Evolutionary conservation across 2,888 invertebrate species (phyloP).

Genomic region (Calameuta filiformis): DNA sequence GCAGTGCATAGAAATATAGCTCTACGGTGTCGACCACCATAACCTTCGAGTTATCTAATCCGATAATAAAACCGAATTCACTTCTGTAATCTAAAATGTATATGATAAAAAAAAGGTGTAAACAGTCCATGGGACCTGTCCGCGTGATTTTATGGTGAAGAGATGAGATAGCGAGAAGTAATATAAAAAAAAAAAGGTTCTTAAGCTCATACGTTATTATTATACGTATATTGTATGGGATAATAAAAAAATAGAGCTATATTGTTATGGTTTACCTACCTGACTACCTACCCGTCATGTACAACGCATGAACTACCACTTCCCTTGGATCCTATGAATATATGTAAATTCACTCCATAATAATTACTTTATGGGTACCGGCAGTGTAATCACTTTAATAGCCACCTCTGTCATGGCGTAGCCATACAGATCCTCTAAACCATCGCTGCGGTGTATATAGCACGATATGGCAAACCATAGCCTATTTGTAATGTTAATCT

Average conservation of each 20-base stretch:
- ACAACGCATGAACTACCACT: slow-evolving; percentile 45
- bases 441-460: not conserved
- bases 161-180: not conserved
- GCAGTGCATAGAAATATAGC: slow-evolving; percentile 30
- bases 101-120: not conserved
- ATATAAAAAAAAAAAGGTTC: not conserved
- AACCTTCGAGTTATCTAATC: not conserved
- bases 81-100: not conserved
- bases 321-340: slow-evolving; percentile 49
- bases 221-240: slow-evolving; percentile 42
- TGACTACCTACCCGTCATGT: slow-evolving; percentile 52
- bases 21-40: slow-evolving; percentile 18
- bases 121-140: not conserved
- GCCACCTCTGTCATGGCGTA: slow-evolving; percentile 46
- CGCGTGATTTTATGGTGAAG: not conserved
- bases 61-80: not conserved
- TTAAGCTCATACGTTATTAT: slow-evolving; percentile 27
- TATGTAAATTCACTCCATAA: slow-evolving; percentile 59
- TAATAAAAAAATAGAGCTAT: slow-evolving; percentile 35
- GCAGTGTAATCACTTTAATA: slow-evolving; percentile 59
- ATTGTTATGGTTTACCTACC: not conserved
- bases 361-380: slow-evolving; percentile 58
- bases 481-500: not conserved
- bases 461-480: not conserved
- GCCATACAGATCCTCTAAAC: not conserved